phyloP scores from a whole-genome alignment of 2,797 vertebrate genomes.

The Todus mexicanus region DNA sequence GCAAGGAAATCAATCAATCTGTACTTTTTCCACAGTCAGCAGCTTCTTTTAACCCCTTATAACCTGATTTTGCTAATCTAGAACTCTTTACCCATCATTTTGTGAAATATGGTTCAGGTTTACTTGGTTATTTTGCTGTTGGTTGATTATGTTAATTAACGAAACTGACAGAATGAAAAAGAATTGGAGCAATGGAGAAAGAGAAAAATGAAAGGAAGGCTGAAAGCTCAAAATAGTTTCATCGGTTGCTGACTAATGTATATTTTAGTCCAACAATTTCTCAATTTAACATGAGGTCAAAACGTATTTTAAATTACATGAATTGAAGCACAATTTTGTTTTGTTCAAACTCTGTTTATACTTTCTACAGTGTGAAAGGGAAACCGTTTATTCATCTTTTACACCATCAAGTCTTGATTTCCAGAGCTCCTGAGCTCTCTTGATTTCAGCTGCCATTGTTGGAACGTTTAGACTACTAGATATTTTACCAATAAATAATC shows the following conservation, averaged over 20 bases:
- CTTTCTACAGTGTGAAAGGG: neutral
- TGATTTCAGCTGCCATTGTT: neutral
- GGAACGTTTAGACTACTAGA: neutral
- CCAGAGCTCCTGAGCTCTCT: neutral
- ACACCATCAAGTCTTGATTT: neutral
- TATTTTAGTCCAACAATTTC: neutral
- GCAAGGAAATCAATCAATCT: neutral
- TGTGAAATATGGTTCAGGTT: neutral
- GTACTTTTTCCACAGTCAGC: neutral
- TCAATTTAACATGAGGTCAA: neutral
- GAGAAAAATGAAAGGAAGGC: neutral
- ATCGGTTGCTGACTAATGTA: neutral
- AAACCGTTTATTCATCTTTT: neutral
- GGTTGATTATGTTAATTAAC: neutral
- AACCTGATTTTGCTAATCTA: neutral
- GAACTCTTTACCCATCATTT: neutral
- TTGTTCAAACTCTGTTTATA: neutral
- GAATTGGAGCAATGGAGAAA: neutral
- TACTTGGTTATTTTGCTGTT: neutral
- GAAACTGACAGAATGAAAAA: neutral
- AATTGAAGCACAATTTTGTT: neutral
- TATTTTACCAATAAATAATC: neutral
- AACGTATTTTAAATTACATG: neutral
- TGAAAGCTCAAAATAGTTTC: neutral
- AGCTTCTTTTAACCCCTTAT: neutral